Conservation (phyloP, 2,888 invertebrate species). For the Cryptus viduatorius region DNA sequence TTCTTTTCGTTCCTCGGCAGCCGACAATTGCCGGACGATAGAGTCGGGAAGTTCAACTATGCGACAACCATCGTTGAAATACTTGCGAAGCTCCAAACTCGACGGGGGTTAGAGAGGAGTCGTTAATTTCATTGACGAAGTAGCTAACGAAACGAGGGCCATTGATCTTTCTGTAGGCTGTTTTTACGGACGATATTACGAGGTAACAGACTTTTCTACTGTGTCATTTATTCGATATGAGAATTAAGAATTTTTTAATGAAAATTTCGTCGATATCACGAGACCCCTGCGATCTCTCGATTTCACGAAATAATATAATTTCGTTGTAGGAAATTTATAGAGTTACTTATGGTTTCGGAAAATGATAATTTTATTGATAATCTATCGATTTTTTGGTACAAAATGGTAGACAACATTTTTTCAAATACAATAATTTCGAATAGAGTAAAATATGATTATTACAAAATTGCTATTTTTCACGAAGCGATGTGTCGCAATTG, state of each 20-base stretch:
- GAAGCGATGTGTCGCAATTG: too few species aligned
- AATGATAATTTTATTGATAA: not conserved
- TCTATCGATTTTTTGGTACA: not conserved
- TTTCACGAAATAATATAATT: too few species aligned
- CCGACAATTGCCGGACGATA: not conserved
- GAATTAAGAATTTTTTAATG: too few species aligned
- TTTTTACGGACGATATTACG: too few species aligned
- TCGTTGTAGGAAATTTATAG: not conserved
- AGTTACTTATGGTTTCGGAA: not conserved
- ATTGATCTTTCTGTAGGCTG: not conserved
- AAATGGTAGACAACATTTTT: not conserved
- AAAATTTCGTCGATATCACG: too few species aligned
- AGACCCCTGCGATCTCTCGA: too few species aligned
- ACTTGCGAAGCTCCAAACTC: not conserved
- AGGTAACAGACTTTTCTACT: too few species aligned
- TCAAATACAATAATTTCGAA: too few species aligned
- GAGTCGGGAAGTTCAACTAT: not conserved
- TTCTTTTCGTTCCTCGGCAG: conserved; percentile 45
- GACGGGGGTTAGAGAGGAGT: conserved; percentile 7
- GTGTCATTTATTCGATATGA: too few species aligned
- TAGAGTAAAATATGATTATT: too few species aligned
- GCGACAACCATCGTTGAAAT: conserved; percentile 22
- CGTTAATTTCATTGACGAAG: conserved; percentile 60
- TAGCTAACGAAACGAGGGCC: conserved; percentile 38
- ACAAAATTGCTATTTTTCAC: too few species aligned